Base-by-base conservation (phyloP, 2,113 vertebrate genomes). In the Antechinus stuartii region DNA sequence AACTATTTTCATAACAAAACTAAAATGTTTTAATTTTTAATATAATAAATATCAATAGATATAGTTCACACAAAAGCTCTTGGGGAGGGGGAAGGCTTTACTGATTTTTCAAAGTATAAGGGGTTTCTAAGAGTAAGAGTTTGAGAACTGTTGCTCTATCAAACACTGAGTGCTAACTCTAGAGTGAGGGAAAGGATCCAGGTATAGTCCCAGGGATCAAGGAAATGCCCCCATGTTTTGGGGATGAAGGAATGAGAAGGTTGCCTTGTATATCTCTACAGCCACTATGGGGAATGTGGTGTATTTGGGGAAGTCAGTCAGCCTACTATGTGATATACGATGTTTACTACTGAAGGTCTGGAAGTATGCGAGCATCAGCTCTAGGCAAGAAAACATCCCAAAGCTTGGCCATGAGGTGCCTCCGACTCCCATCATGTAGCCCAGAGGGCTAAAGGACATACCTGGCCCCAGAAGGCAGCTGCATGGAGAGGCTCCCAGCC, bases 401-500 rank as follows among this genome's bases (percentile, higher is more conserved):
- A 76, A n/a, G n/a, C n/a, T 84, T n/a, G 8, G n/a, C 68, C 68
- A 84, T 84, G 19, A 42, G 0, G n/a, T 42, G 68, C 6, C 7
- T 42, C n/a, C 19, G 6, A 8, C 2, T 42, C n/a, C 90, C 47
- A 56, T 11, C 14, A 9, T 42, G 46, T 16, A 30, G 54, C 50
- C 24, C 54, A 14, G 3, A 9, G 30, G 49, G 23, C n/a, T 84
- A 19, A 19, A 42, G 61, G 47, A 47, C 54, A 98, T 97, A 99
- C 99, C 99, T 99, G 99, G 97, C 99, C 99, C 99, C 99, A 99
- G 99, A 99, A 99, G 10, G 99, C 99, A 84, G 99, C 99, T 42
- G 99, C 99, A 0, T 99, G 99, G 90, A 99, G 99, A 30, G 99
- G 99, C 97, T 99, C 99, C 99, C 99, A 99, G 96, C 99, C 99